A percentile compares a stretch with the other conserved stretches of the same genome.
Conservation (phyloP, 2,113 vertebrate species). For the Misgurnus mizolepis region DNA sequence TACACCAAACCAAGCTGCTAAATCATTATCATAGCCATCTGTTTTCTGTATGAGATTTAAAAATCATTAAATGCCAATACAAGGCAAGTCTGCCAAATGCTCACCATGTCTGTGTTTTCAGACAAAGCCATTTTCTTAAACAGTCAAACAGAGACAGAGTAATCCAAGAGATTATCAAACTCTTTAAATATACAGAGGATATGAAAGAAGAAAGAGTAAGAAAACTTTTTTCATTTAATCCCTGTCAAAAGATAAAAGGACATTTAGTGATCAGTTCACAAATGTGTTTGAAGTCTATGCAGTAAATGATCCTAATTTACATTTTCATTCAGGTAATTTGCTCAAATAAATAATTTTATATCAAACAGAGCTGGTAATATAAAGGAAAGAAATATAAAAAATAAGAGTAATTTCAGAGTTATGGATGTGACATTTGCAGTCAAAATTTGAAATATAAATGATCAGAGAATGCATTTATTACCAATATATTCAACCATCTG, state of each 20-base stretch:
- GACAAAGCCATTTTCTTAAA: background rate
- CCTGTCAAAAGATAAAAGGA: background rate
- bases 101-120: conserved; percentile 1
- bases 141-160: background rate
- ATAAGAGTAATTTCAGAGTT: no score
- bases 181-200: background rate
- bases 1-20: background rate
- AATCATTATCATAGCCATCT: conserved; percentile 1
- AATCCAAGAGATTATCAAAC: background rate
- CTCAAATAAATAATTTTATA: no score
- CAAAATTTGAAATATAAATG: no score
- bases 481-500: no score
- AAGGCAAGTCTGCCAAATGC: background rate
- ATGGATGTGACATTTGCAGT: no score
- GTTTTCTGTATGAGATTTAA: conserved; percentile 4
- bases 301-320: background rate
- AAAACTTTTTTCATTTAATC: no score
- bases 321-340: no score
- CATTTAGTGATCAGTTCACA: no score
- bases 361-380: no score
- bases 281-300: background rate
- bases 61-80: background rate
- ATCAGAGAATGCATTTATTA: no score
- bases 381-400: no score
- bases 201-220: no score